These are phyloP conservation scores for Zapornia atra DNA, from an alignment of 2,113 vertebrate genomes.

Conservation along the genomic window DNA sequence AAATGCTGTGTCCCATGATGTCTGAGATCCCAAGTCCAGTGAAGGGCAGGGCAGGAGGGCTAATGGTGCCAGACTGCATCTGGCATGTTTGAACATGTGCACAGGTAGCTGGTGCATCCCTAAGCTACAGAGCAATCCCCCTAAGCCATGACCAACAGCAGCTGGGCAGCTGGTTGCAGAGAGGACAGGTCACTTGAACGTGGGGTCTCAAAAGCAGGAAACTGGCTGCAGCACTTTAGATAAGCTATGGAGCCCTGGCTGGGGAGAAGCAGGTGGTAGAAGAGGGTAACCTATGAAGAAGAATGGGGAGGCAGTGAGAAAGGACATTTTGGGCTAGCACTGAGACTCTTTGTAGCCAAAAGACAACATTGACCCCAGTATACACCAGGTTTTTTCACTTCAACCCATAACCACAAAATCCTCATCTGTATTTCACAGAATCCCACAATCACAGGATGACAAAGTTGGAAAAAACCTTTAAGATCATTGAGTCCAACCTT, in stretches of 20 bases:
- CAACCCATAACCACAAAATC: neutral
- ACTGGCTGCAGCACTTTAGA: neutral
- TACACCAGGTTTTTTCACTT: accelerated
- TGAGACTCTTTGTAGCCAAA: neutral
- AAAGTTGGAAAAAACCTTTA: no score
- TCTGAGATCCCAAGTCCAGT: neutral
- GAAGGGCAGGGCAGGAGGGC: neutral
- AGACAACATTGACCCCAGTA: neutral
- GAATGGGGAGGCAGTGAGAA: neutral
- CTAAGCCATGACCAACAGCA: neutral
- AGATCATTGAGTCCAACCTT: no score
- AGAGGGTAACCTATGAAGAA: neutral
- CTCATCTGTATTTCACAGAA: neutral
- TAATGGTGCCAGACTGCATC: neutral
- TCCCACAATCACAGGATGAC: no score
- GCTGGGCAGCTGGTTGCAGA: neutral
- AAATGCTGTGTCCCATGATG: neutral
- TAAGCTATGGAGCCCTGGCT: neutral
- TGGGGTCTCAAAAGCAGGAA: neutral
- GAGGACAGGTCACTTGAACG: neutral
- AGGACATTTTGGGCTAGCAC: neutral
- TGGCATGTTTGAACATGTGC: neutral
- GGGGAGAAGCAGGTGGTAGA: neutral
- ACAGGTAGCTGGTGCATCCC: accelerated
- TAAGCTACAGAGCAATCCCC: neutral